Evolutionary conservation across 2,888 invertebrate genomes (phyloP), one percentile per base, ranked within the genome.

Genomic region (Lepeophtheirus nordmannii): DNA sequence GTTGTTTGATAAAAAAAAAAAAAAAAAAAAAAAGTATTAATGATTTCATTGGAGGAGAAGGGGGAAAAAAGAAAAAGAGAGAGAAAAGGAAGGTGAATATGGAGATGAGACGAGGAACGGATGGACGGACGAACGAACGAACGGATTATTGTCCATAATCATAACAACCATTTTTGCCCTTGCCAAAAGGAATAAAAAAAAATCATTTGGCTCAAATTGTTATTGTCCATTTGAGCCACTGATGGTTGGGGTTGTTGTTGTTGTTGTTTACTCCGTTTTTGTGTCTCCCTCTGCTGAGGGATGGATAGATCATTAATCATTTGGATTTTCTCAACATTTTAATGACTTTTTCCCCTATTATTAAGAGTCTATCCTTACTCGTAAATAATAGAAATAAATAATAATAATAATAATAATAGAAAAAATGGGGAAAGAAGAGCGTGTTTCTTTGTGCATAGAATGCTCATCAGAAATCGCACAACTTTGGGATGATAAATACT

Each of bases 301-400:
- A 46, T 46, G 14, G 53, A 46, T n/a, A 46, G 53, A 46, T 46
- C 53, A 46, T 46, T 46, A 46, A 46, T 46, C 53, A 46, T 46
- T 46, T n/a, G 30, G 30, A 30, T 30, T 30, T 30, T 30, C 30
- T 30, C 30, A 30, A 30, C 30, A 30, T 30, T 30, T 30, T 30
- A 30, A 30, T 30, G 30, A 30, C 30, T 30, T 30, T 30, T 30
- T 30, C 30, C 30, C 30, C 30, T 30, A 30, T 46, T 46, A 46
- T n/a, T n/a, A 46, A 46, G 17, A 46, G 53, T 46, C 53, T 46
- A 46, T 46, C 17, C 53, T 46, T 46, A n/a, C 17, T 46, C 17
- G 53, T 46, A 17, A 46, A 46, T 14, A 17, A 17, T n/a, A 17
- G 53, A 46, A 17, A 46, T 46, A 8, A 46, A 46, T 46, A 46